Conservation (phyloP, 2,113 vertebrate genomes). For the Heterochromis multidens region DNA sequence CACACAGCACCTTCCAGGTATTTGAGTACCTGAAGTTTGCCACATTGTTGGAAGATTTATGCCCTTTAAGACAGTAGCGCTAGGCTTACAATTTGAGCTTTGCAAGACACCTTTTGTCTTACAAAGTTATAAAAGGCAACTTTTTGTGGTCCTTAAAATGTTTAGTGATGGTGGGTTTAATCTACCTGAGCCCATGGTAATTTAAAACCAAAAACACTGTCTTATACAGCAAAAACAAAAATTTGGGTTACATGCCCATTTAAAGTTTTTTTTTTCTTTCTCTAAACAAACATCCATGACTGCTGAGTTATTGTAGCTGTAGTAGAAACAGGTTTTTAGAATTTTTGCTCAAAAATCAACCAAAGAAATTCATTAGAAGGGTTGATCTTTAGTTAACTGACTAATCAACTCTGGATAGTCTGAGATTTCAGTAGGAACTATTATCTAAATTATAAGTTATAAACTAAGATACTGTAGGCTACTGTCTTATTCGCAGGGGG, state of each 20-base stretch:
- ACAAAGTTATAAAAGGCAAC: not conserved
- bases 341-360: not conserved
- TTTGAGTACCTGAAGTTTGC: not conserved
- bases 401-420: not conserved
- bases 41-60: not conserved
- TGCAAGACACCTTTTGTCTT: not conserved
- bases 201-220: too few relatives aligned
- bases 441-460: too few relatives aligned
- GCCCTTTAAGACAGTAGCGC: not conserved
- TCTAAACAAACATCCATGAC: not conserved
- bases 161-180: too few relatives aligned
- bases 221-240: not conserved
- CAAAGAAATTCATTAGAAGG: not conserved
- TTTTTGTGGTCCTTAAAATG: not conserved
- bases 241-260: fast-evolving
- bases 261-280: not conserved
- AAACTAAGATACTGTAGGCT: not conserved
- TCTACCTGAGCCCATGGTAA: too few relatives aligned
- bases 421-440: not conserved
- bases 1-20: not conserved
- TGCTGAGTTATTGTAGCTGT: not conserved
- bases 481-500: not conserved
- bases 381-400: not conserved
- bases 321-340: not conserved
- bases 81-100: not conserved